Conservation (phyloP, 2,888 invertebrate species). For the Theretra japonica region DNA sequence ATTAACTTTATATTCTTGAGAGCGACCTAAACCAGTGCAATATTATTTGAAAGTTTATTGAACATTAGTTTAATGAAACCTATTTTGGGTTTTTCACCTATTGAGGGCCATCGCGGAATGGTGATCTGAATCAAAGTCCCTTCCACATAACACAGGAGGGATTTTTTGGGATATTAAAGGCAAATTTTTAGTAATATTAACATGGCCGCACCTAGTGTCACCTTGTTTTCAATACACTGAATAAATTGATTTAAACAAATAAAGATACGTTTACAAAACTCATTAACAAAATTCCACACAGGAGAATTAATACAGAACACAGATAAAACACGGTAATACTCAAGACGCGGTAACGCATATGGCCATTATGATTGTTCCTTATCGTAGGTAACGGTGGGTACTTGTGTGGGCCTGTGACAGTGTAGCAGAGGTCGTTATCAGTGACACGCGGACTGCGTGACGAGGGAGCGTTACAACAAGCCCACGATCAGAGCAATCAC, state of each 20-base stretch:
- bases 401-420: constrained; percentile 53
- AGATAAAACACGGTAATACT: background rate
- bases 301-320: background rate
- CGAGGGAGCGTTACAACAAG: constrained; percentile 48
- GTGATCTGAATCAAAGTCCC: too few species aligned
- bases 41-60: too few species aligned
- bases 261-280: background rate
- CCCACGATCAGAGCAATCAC: constrained; percentile 1
- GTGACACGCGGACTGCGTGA: constrained; percentile 59
- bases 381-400: constrained; percentile 9
- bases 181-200: background rate
- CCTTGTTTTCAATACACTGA: too few species aligned
- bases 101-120: too few species aligned
- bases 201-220: too few species aligned
- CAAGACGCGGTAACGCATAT: constrained; percentile 2
- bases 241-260: background rate
- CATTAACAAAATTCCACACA: background rate
- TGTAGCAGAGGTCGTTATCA: constrained; percentile 56
- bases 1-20: too few species aligned
- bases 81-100: too few species aligned
- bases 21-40: too few species aligned
- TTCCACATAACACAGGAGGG: too few species aligned
- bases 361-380: constrained; percentile 24
- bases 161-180: too few species aligned
- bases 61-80: too few species aligned